A percentile compares a stretch with the other conserved stretches of the same genome.
These are phyloP conservation scores for Philereme vetulata DNA, from an alignment of 2,888 invertebrate genomes.

Conservation along the genomic window DNA sequence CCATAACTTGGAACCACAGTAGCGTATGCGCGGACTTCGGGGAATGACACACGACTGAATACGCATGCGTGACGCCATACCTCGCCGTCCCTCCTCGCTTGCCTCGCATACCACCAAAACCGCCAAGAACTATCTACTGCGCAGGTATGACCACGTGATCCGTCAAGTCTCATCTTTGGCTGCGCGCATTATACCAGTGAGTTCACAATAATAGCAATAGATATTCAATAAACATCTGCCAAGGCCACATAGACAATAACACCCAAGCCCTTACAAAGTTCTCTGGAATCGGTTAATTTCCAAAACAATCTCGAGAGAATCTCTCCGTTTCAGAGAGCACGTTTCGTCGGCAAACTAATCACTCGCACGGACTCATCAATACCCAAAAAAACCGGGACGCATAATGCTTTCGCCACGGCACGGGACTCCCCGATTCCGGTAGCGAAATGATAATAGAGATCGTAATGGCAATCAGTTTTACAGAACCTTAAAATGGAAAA, in stretches of 20 bases:
- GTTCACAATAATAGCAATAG: not conserved
- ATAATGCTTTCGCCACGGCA: slow-evolving; percentile 35
- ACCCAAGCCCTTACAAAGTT: slow-evolving; percentile 1
- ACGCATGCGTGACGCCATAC: too few species aligned
- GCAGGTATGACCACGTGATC: too few species aligned
- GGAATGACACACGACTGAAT: too few species aligned
- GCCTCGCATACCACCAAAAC: too few species aligned
- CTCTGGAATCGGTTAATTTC: slow-evolving; percentile 9
- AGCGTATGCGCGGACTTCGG: too few species aligned
- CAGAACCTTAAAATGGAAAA: too few species aligned
- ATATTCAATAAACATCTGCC: slow-evolving; percentile 3
- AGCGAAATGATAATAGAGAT: too few species aligned
- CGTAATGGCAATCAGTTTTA: too few species aligned
- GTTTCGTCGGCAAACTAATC: slow-evolving; percentile 23
- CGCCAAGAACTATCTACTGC: too few species aligned
- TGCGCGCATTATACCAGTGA: not conserved
- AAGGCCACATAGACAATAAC: not conserved
- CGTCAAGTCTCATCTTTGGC: too few species aligned
- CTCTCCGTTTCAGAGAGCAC: slow-evolving; percentile 10
- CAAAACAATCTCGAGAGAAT: slow-evolving; percentile 18
- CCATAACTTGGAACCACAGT: too few species aligned
- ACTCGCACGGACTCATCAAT: slow-evolving; percentile 25
- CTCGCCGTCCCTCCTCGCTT: too few species aligned
- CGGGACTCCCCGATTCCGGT: slow-evolving; percentile 8
- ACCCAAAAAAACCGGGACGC: slow-evolving; percentile 28